Conservation (phyloP, 2,113 vertebrate genomes). For the Phylloscopus whistleri region DNA sequence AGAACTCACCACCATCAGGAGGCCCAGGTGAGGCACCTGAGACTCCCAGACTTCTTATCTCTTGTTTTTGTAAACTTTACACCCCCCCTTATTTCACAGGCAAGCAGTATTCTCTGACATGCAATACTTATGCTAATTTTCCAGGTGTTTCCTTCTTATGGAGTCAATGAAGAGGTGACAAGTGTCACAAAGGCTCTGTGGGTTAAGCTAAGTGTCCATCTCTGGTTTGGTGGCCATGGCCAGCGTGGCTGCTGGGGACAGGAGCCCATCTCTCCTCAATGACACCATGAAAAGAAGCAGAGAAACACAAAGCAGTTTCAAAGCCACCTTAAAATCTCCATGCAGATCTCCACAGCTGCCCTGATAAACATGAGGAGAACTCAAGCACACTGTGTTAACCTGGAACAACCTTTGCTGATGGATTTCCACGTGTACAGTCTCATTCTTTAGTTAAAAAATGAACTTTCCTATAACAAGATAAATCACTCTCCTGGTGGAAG, state of each 20-base stretch:
- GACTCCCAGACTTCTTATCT: not conserved
- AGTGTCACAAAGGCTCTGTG: not conserved
- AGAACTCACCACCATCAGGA: not conserved
- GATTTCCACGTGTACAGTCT: not conserved
- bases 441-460: not conserved
- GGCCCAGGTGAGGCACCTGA: not conserved
- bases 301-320: not conserved
- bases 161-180: not conserved
- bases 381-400: not conserved
- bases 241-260: not conserved
- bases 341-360: not conserved
- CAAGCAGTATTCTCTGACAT: not conserved
- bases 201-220: not conserved
- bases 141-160: not conserved
- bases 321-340: not conserved
- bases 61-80: not conserved
- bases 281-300: not conserved
- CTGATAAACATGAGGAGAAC: not conserved
- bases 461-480: not conserved
- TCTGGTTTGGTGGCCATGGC: not conserved
- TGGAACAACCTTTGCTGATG: constrained; percentile 9
- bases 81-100: not conserved
- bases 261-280: not conserved
- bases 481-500: not conserved
- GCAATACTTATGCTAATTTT: not conserved